These are phyloP conservation scores for Thaumetopoea pityocampa DNA, from an alignment of 1,140 invertebrate species.

Conservation along the genomic window DNA sequence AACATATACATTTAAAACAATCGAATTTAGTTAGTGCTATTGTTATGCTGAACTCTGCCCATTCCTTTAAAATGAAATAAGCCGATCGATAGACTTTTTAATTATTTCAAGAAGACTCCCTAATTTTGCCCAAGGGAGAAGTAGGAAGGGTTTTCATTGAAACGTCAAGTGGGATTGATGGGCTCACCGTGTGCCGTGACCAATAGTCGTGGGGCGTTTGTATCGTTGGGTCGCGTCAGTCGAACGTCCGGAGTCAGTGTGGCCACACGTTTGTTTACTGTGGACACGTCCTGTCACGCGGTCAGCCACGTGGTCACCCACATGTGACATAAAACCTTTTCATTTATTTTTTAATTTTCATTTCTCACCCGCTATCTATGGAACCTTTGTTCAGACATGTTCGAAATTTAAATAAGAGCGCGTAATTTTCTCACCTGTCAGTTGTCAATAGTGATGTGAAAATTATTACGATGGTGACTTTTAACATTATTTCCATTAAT, in stretches of 20 bases:
- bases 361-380: neutral
- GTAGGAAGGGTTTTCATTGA: constrained; percentile 60
- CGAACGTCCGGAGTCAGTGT: constrained; percentile 56
- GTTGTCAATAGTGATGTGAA: constrained; percentile 10
- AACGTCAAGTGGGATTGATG: constrained; percentile 68
- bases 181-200: constrained; percentile 52
- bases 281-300: constrained; percentile 44
- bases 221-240: constrained; percentile 52
- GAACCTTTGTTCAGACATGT: constrained; percentile 1
- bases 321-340: constrained; percentile 8
- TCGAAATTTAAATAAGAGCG: constrained; percentile 2
- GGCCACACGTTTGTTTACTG: constrained; percentile 54
- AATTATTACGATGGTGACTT: constrained; percentile 8
- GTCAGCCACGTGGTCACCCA: constrained; percentile 34
- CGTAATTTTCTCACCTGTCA: neutral
- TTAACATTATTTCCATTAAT: neutral
- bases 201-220: constrained; percentile 58
- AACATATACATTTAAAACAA: too few species aligned
- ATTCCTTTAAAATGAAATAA: too few species aligned
- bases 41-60: too few species aligned
- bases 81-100: constrained; percentile 46
- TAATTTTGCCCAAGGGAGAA: constrained; percentile 58
- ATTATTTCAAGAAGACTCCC: constrained; percentile 42
- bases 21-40: too few species aligned
- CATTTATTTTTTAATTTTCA: constrained; percentile 1